Percentiles rank a stretch among this genome's conserved stretches.
Evolutionary conservation across 2,888 invertebrate species (phyloP).

Genomic region (Mesoligia furuncula): DNA sequence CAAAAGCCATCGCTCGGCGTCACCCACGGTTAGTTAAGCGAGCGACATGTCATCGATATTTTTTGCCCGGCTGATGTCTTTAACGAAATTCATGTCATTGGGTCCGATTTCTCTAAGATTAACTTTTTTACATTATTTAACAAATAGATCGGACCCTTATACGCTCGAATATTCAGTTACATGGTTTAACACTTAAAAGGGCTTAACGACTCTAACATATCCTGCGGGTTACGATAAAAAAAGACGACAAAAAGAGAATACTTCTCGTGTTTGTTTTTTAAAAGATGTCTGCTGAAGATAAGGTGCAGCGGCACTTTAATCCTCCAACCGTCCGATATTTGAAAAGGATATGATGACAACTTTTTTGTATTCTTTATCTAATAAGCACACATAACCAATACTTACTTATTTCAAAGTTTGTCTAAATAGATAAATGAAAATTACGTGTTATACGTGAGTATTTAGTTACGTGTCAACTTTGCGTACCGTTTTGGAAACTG

Average conservation of each 20-base stretch:
- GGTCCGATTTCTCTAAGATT: slow-evolving; percentile 89
- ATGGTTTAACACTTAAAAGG: slow-evolving; percentile 91
- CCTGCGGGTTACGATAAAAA: slow-evolving; percentile 90
- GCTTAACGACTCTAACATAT: slow-evolving; percentile 91
- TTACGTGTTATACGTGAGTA: slow-evolving; percentile 56
- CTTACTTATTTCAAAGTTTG: slow-evolving; percentile 73
- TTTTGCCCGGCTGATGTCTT: slow-evolving; percentile 88
- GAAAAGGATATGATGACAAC: slow-evolving; percentile 90
- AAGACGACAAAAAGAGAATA: slow-evolving; percentile 89
- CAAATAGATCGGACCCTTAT: slow-evolving; percentile 90
- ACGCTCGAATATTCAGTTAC: slow-evolving; percentile 90
- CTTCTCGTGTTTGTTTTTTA: slow-evolving; percentile 90
- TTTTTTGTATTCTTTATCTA: slow-evolving; percentile 88
- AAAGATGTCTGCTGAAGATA: slow-evolving; percentile 90
- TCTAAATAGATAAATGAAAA: slow-evolving; percentile 69
- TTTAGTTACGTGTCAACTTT: slow-evolving; percentile 59
- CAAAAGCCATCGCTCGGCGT: slow-evolving; percentile 77
- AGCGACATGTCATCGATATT: slow-evolving; percentile 87
- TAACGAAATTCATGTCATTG: slow-evolving; percentile 90
- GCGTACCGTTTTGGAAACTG: slow-evolving; percentile 46
- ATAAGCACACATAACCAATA: slow-evolving; percentile 86
- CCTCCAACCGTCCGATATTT: slow-evolving; percentile 89
- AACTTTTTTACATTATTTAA: slow-evolving; percentile 89
- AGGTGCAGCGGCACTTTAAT: slow-evolving; percentile 90
- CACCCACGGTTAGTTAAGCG: slow-evolving; percentile 82